Evolutionary conservation across 2,888 invertebrate species (phyloP).

Genomic region (Cheiracanthium punctorium): DNA sequence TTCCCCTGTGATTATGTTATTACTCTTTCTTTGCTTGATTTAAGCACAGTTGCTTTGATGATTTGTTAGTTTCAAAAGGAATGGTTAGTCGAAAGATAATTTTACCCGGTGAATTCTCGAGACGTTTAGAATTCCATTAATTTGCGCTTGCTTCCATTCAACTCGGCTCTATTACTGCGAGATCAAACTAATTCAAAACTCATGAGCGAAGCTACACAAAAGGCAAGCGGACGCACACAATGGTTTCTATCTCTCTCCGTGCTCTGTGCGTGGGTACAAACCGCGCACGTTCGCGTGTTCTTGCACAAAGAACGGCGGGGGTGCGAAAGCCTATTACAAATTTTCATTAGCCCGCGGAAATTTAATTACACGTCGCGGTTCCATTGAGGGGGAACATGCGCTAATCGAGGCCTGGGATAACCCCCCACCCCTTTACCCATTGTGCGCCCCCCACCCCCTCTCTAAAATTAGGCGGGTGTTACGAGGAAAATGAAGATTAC

Average conservation of each 20-base stretch:
- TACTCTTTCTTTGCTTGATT: too few species aligned
- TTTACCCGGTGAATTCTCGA: too few species aligned
- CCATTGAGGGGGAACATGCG: slow-evolving; percentile 23
- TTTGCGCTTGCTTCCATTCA: neutral
- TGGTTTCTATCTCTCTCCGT: neutral
- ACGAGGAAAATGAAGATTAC: slow-evolving; percentile 35
- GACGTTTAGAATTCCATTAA: neutral
- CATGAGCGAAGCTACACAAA: neutral
- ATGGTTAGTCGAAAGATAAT: too few species aligned
- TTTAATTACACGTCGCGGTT: slow-evolving; percentile 60
- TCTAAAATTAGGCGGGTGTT: slow-evolving; percentile 54
- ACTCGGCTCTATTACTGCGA: neutral
- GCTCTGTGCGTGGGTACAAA: neutral
- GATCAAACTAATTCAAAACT: neutral
- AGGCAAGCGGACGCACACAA: neutral
- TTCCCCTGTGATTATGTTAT: too few species aligned
- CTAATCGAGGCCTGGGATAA: slow-evolving; percentile 37
- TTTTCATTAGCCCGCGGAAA: slow-evolving; percentile 69
- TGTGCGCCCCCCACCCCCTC: slow-evolving; percentile 25
- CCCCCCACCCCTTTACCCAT: slow-evolving; percentile 25
- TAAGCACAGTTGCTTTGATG: too few species aligned
- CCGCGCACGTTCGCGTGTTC: neutral
- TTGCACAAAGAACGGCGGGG: slow-evolving; percentile 11
- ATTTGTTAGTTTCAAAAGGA: too few species aligned
- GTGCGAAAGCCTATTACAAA: slow-evolving; percentile 39